These are phyloP conservation scores for Hydrolagus affinis DNA, from an alignment of 2,113 vertebrate species.

Conservation along the genomic window DNA sequence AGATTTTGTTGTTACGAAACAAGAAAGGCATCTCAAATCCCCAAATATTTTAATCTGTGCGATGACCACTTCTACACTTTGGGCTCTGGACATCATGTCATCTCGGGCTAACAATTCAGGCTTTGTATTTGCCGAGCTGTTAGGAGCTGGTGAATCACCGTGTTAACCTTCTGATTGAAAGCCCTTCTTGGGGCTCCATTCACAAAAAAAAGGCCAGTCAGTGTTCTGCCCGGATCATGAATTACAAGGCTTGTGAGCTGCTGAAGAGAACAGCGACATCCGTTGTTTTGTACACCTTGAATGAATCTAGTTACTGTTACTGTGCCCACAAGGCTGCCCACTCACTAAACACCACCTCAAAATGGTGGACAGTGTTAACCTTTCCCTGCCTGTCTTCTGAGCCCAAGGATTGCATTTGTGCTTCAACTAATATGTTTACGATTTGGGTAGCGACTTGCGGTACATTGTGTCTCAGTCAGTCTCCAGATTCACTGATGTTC, in stretches of 20 bases:
- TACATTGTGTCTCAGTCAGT: neutral
- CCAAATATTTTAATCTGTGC: neutral
- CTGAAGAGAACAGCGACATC: neutral
- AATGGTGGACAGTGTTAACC: neutral
- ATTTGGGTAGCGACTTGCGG: neutral
- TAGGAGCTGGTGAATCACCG: neutral
- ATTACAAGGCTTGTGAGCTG: neutral
- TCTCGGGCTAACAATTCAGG: conserved; percentile 16
- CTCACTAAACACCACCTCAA: neutral
- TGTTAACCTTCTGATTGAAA: conserved; percentile 4
- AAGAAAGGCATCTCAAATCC: neutral
- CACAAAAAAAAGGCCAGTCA: neutral
- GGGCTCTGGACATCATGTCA: neutral
- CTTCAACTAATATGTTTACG: neutral
- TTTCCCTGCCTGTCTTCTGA: neutral
- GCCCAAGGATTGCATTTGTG: neutral
- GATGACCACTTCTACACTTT: no score
- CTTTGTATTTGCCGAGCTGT: neutral
- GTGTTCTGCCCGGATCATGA: neutral
- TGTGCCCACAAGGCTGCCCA: neutral
- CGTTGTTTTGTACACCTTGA: conserved; percentile 17
- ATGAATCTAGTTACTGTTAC: conserved; percentile 15
- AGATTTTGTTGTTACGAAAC: neutral
- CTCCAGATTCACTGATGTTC: neutral
- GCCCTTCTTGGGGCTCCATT: conserved; percentile 6